Evolutionary conservation across 2,888 invertebrate species (phyloP).

Genomic region (Trissonchulus sp.): DNA sequence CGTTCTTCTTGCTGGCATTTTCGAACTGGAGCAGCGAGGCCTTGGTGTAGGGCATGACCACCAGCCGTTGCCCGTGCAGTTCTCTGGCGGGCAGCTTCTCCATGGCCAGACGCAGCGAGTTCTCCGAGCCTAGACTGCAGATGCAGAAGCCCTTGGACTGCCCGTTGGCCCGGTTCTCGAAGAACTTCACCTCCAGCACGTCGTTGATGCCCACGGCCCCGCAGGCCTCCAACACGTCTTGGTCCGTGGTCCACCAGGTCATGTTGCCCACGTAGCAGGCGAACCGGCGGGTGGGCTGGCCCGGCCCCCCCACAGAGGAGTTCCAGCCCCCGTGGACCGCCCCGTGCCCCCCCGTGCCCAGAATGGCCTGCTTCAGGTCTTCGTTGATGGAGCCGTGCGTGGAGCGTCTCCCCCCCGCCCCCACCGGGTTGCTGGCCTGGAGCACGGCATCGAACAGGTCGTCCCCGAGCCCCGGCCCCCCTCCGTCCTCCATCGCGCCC

Average conservation of each 20-base stretch:
- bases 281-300: constrained; percentile 51
- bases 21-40: constrained; percentile 66
- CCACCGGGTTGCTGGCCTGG: constrained; percentile 2
- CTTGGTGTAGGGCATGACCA: constrained; percentile 90
- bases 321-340: not conserved
- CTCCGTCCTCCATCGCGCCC: not conserved
- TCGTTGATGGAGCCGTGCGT: not conserved
- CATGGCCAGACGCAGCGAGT: constrained; percentile 77
- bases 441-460: constrained; percentile 28
- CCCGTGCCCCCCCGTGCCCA: not conserved
- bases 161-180: constrained; percentile 96
- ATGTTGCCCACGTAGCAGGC: constrained; percentile 95
- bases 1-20: constrained; percentile 19
- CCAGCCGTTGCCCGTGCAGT: constrained; percentile 87
- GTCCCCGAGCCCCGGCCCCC: not conserved
- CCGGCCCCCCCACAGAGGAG: not conserved
- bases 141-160: constrained; percentile 89
- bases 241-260: constrained; percentile 66
- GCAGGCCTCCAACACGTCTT: constrained; percentile 72
- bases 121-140: constrained; percentile 84
- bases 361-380: not conserved
- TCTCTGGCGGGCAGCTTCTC: constrained; percentile 83
- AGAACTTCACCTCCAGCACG: constrained; percentile 96
- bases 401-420: not conserved
- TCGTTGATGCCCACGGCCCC: constrained; percentile 80